Conservation (phyloP, 2,888 invertebrate genomes). For the Branchellion lobata region DNA sequence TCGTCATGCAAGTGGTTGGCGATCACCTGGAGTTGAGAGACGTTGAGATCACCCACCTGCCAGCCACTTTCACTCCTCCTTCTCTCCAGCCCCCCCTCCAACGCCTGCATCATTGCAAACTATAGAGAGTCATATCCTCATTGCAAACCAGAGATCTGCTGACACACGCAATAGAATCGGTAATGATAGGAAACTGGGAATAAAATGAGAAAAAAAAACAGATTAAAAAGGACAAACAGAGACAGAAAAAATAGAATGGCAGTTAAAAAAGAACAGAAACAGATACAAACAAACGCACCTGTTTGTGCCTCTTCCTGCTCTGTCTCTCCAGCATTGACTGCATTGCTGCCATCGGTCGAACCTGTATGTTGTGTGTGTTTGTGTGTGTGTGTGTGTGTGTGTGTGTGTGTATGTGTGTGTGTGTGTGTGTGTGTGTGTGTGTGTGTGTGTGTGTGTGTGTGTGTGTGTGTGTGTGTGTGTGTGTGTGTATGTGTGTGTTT, state of each 20-base stretch:
- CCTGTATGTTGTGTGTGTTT: slow-evolving; percentile 12
- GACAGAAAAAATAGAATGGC: no score
- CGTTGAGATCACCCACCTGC: slow-evolving; percentile 77
- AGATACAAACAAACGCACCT: no score
- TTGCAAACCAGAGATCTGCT: neutral
- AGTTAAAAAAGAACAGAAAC: no score
- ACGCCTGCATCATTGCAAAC: neutral
- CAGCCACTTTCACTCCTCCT: neutral
- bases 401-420: slow-evolving; percentile 16
- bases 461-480: slow-evolving; percentile 16
- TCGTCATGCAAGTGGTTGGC: slow-evolving; percentile 90
- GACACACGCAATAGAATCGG: no score
- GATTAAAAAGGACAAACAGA: no score
- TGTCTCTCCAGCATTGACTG: neutral
- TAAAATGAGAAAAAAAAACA: no score
- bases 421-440: slow-evolving; percentile 16
- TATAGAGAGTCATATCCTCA: neutral
- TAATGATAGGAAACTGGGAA: no score
- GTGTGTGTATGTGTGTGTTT: slow-evolving; percentile 2
- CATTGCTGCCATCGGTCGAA: slow-evolving; percentile 20
- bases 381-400: slow-evolving; percentile 14
- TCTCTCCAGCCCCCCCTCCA: neutral
- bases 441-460: slow-evolving; percentile 6
- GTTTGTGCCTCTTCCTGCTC: no score
- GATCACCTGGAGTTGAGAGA: slow-evolving; percentile 87